Evolutionary conservation across 2,113 vertebrate genomes (phyloP), one percentile per base, ranked within the genome.

Genomic region (Dendrocopos noguchii): DNA sequence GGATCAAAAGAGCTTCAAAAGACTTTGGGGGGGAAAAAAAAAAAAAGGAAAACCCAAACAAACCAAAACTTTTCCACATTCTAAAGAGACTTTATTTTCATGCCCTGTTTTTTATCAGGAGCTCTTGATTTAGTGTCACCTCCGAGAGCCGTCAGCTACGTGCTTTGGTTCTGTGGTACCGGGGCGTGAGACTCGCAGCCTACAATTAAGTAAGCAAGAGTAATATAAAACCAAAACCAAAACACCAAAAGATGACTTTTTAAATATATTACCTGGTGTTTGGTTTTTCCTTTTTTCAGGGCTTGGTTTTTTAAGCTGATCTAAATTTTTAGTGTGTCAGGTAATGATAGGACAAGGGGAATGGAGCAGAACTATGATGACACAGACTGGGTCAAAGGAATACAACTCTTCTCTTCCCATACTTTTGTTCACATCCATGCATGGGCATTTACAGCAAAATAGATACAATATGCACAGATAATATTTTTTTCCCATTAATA

Each of bases 1-100:
- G 96, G 97, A 98, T 99, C 98, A 99, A 99, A 44, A 99, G 98
- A 95, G 79, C 95, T 97, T 97, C 96, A 97, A 94, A 98, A 96
- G 75, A 82, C 90, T 93, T 97, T 76, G 90, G 65, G n/a, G n/a
- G n/a, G 63, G 76, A 97, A 44, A 42, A 15, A 42, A 42, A 42
- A 42, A 42, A 42, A 8, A 36, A 36, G 36, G 36, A 36, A 36
- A 44, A 15, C 42, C 42, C 13, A 42, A 42, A 42, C 42, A 44
- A 44, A 15, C 15, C 42, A 44, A 39, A 98, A 97, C 81, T 97
- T 97, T 97, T 97, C 95, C 95, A 96, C 93, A 74, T 92, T 75
- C 82, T 92, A 88, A 94, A 64, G 84, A 63, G 52, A 76, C 71
- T 73, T 80, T 56, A 88, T 95, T 96, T 90, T 81, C 80, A 93